A percentile compares a stretch with the other conserved stretches of the same genome.
phyloP scores from a whole-genome alignment of 1,140 invertebrate species.

The Lasaia peninsularis region DNA sequence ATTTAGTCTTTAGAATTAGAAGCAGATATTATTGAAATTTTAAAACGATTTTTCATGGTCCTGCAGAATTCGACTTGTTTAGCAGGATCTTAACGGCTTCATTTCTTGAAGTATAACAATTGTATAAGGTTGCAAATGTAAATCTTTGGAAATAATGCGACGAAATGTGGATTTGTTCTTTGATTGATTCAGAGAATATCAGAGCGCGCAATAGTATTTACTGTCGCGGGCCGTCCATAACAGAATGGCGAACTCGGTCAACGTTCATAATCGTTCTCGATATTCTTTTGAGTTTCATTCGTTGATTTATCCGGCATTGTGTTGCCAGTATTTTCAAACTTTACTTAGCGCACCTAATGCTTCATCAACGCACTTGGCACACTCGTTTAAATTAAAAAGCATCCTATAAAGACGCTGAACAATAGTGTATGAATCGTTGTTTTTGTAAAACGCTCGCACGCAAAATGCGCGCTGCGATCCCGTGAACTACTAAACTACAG shows the following conservation, averaged over 20 bases:
- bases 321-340: constrained; percentile 19
- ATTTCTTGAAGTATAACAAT: constrained; percentile 20
- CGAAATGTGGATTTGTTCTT: constrained; percentile 19
- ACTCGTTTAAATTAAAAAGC: constrained; percentile 21
- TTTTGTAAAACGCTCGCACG: constrained; percentile 18
- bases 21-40: constrained; percentile 24
- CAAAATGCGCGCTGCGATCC: constrained; percentile 18
- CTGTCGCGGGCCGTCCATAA: constrained; percentile 15
- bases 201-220: background rate
- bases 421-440: constrained; percentile 19
- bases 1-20: constrained; percentile 24
- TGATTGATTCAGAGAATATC: constrained; percentile 15
- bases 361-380: constrained; percentile 20
- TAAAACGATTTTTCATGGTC: constrained; percentile 22
- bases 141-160: constrained; percentile 16
- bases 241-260: constrained; percentile 14
- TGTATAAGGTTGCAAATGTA: constrained; percentile 15
- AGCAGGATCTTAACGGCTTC: constrained; percentile 12
- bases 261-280: constrained; percentile 17
- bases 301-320: constrained; percentile 16
- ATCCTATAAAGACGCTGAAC: constrained; percentile 18
- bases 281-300: constrained; percentile 10
- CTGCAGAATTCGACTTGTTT: constrained; percentile 15
- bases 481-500: constrained; percentile 21
- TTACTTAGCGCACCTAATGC: constrained; percentile 17